Evolutionary conservation across 2,113 vertebrate species (phyloP), one percentile per base, ranked within the genome.

Genomic region (Hippopotamus amphibius): DNA sequence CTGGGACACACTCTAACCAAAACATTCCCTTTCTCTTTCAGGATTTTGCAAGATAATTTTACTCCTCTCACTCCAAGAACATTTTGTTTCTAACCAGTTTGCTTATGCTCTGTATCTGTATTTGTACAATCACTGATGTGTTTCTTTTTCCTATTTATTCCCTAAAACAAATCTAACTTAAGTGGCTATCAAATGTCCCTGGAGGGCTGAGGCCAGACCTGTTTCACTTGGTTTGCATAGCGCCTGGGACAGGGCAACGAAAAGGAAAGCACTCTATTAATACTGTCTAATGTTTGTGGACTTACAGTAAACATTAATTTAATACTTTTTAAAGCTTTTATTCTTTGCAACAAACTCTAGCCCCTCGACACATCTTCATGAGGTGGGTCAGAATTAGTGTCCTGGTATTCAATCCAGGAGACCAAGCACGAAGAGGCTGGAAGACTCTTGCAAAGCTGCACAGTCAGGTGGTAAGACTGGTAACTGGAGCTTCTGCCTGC

Each of bases 81-180:
- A 76, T 90, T 95, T 88, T 95, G 96, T 88, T 87, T 48, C 80
- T 50, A 63, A 85, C 57, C 57, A 53, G 46, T 80, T 93, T 93
- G 57, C 53, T 94, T 96, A 90, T 24, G 33, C 21, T 95, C 21
- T 41, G 1, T 19, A 46, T 72, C 88, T 91, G 59, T 90, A 88
- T 66, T 88, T 95, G 37, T 88, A 53, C 4, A 90, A 12, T 92
- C 77, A 46, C 5, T 30, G 13, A 21, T 48, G 15, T 65, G 41
- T 76, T 80, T 81, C 85, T 94, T 91, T 94, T 83, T 77, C 89
- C 80, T 81, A 46, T 66, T 88, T 76, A 83, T 69, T 37, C 84
- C 53, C 53, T 66, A 69, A 85, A 95, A 30, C 37, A 61, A 94
- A 48, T 88, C 59, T 68, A 69, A 66, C 74, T n/a, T 48, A 87